A percentile compares a stretch with the other conserved stretches of the same genome.
phyloP scores from a whole-genome alignment of 1,140 invertebrate genomes.

The Meloidogyne hapla region DNA sequence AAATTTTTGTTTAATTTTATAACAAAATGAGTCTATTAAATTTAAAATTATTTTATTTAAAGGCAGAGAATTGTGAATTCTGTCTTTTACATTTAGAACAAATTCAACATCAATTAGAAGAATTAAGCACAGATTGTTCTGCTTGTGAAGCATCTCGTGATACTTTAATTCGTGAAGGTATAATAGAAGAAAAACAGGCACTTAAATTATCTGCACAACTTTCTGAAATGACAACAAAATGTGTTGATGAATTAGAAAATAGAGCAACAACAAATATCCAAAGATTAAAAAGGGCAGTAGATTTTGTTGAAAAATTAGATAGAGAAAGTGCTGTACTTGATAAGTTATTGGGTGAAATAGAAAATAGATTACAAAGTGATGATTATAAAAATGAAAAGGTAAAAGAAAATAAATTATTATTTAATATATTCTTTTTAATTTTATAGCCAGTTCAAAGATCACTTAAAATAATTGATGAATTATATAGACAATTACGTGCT shows the following conservation, averaged over 20 bases:
- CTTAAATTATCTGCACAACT: constrained; percentile 31
- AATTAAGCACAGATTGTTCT: constrained; percentile 35
- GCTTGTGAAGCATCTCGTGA: constrained; percentile 51
- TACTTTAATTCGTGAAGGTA: constrained; percentile 46
- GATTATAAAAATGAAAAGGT: not conserved
- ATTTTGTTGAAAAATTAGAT: constrained; percentile 46
- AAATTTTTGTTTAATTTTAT: no score
- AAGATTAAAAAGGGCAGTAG: constrained; percentile 39
- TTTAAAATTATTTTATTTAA: constrained; percentile 7
- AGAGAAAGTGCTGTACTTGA: constrained; percentile 39
- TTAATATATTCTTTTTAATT: not conserved
- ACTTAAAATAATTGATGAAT: constrained; percentile 21
- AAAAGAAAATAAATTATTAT: not conserved
- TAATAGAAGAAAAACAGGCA: constrained; percentile 49
- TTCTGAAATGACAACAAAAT: constrained; percentile 31
- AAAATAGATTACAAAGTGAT: constrained; percentile 26
- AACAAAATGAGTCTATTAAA: no score
- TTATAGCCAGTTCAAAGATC: not conserved
- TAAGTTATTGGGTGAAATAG: constrained; percentile 33
- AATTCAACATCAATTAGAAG: constrained; percentile 39
- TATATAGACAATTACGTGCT: constrained; percentile 33
- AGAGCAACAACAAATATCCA: constrained; percentile 32
- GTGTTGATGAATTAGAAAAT: constrained; percentile 33
- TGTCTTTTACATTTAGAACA: constrained; percentile 45
- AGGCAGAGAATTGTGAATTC: constrained; percentile 55